Evolutionary conservation across 2,888 invertebrate genomes (phyloP).

Genomic region (Dione juno): DNA sequence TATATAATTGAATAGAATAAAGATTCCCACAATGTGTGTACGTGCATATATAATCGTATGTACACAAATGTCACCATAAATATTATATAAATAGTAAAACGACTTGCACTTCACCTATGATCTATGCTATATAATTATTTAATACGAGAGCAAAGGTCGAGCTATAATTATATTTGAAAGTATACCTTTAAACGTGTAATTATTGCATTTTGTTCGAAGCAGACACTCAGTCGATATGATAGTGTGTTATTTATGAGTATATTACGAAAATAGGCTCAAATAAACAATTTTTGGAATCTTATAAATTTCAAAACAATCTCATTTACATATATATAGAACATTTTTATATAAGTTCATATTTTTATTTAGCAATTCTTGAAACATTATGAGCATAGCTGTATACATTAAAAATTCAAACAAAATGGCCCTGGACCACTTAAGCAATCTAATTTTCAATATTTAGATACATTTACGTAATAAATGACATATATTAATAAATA

Average conservation of each 20-base stretch:
- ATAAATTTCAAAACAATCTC: not conserved
- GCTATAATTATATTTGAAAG: not conserved
- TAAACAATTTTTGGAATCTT: not conserved
- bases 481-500: not conserved
- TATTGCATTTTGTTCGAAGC: not conserved
- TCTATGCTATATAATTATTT: constrained; percentile 3
- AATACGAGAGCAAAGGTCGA: constrained; percentile 1
- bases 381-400: not conserved
- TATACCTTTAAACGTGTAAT: not conserved
- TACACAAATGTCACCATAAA: constrained; percentile 10
- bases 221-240: no score
- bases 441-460: not conserved
- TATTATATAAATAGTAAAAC: constrained; percentile 7
- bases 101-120: constrained; percentile 2
- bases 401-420: not conserved
- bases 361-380: not conserved
- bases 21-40: constrained; percentile 4
- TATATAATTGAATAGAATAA: constrained; percentile 2
- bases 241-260: no score
- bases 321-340: not conserved
- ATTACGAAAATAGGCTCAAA: not conserved
- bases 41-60: no score
- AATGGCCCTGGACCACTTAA: constrained; percentile 3
- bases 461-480: not conserved
- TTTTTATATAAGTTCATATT: not conserved